Evolutionary conservation across 2,113 vertebrate genomes (phyloP).

Genomic region (Anguilla japonica): DNA sequence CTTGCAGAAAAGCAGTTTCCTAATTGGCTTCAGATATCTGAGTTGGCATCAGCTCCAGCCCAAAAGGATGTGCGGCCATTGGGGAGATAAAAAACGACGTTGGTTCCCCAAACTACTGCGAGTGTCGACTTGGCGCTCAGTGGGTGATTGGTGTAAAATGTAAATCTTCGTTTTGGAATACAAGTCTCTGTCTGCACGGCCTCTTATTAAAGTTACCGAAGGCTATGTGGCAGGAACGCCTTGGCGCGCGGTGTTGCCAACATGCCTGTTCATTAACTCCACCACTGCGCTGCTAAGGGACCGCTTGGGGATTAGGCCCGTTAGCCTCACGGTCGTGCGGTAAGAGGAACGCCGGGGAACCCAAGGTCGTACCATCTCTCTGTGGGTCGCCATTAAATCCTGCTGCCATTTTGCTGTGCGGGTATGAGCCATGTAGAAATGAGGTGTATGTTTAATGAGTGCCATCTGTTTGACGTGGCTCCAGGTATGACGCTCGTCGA

Average conservation of each 20-base stretch:
- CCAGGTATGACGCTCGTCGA: neutral
- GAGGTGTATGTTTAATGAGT: neutral
- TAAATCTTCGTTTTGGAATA: neutral
- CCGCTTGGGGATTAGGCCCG: neutral
- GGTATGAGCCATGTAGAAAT: neutral
- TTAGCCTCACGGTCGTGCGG: neutral
- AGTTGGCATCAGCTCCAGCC: neutral
- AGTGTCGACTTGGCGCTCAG: neutral
- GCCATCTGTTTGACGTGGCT: neutral
- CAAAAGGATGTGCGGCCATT: neutral
- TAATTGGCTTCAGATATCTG: neutral
- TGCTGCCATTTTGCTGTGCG: neutral
- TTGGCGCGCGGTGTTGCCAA: neutral
- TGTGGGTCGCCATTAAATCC: neutral
- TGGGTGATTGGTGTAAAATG: neutral
- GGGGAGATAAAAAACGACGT: neutral
- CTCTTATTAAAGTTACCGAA: conserved; percentile 5
- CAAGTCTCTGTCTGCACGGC: neutral
- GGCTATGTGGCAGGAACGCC: neutral
- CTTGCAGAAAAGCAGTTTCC: neutral
- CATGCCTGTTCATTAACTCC: conserved; percentile 10
- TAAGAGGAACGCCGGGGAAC: neutral
- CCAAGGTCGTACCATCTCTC: neutral
- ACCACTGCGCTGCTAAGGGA: neutral
- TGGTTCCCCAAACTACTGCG: neutral